These are phyloP conservation scores for Iguana delicatissima DNA, from an alignment of 2,797 vertebrate genomes.

Conservation along the genomic window DNA sequence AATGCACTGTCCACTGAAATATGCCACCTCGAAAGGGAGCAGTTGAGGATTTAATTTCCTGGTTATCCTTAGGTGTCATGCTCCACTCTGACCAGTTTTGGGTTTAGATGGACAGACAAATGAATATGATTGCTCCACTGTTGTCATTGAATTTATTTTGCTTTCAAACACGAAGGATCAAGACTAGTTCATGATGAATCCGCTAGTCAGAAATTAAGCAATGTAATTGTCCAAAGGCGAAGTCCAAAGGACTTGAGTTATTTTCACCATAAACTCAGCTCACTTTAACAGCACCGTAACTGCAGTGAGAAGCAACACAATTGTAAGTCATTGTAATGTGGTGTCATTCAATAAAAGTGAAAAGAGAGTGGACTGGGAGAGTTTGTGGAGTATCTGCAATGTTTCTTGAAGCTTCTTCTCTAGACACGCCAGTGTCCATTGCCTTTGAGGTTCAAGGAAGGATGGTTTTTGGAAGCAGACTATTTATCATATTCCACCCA, in stretches of 20 bases:
- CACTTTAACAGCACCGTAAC: constrained; percentile 13
- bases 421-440: background rate
- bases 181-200: background rate
- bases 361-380: background rate
- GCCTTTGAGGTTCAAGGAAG: background rate
- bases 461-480: background rate
- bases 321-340: background rate
- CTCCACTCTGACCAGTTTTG: background rate
- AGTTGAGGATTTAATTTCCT: background rate
- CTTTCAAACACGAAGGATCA: background rate
- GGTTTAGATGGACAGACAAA: too few relatives aligned
- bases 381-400: background rate
- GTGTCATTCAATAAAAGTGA: background rate
- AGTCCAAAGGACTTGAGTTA: background rate
- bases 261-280: background rate
- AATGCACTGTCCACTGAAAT: background rate
- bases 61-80: background rate
- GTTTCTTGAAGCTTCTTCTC: background rate
- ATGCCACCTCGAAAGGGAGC: background rate
- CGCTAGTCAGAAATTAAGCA: background rate
- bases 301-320: background rate
- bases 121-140: background rate
- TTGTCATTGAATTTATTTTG: background rate
- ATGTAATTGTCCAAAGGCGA: background rate
- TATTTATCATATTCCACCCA: background rate